A percentile compares a stretch with the other conserved stretches of the same genome.
phyloP scores from a whole-genome alignment of 2,797 vertebrate genomes.

The Channallabes apus region DNA sequence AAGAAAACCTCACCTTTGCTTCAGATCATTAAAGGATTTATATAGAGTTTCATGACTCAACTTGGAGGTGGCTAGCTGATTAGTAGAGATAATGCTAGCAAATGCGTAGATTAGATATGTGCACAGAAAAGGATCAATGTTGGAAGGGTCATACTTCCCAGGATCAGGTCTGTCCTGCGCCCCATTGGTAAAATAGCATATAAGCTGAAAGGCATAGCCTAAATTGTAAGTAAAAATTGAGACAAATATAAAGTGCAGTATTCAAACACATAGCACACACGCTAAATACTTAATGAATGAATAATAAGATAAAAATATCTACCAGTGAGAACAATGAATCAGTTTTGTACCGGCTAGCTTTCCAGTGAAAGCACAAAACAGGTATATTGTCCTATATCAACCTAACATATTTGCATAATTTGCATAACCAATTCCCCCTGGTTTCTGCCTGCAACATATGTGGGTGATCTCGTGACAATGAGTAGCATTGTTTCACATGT shows the following conservation, averaged over 20 bases:
- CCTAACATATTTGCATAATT: too few species aligned
- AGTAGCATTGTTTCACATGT: too few species aligned
- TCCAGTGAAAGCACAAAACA: too few species aligned
- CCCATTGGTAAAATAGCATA: slow-evolving; percentile 84
- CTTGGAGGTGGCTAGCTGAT: slow-evolving; percentile 69
- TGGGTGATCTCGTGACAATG: too few species aligned
- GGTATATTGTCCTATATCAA: too few species aligned
- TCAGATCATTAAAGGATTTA: slow-evolving; percentile 73
- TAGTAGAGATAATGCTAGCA: slow-evolving; percentile 67
- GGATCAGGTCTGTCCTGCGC: slow-evolving; percentile 51
- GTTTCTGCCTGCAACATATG: too few species aligned
- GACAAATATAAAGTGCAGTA: neutral
- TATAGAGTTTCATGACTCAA: slow-evolving; percentile 74
- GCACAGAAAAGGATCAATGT: slow-evolving; percentile 70
- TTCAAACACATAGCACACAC: too few species aligned
- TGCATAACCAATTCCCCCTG: too few species aligned
- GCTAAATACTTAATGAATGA: neutral
- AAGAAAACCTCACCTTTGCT: slow-evolving; percentile 62
- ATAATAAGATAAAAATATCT: too few species aligned
- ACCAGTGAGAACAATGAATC: too few species aligned
- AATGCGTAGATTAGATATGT: slow-evolving; percentile 75
- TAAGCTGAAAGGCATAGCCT: slow-evolving; percentile 64
- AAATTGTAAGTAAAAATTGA: neutral
- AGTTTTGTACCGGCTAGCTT: too few species aligned
- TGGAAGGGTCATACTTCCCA: slow-evolving; percentile 52